These are phyloP conservation scores for Oscheius myriophilus DNA, from an alignment of 2,888 invertebrate species.

Conservation along the genomic window DNA sequence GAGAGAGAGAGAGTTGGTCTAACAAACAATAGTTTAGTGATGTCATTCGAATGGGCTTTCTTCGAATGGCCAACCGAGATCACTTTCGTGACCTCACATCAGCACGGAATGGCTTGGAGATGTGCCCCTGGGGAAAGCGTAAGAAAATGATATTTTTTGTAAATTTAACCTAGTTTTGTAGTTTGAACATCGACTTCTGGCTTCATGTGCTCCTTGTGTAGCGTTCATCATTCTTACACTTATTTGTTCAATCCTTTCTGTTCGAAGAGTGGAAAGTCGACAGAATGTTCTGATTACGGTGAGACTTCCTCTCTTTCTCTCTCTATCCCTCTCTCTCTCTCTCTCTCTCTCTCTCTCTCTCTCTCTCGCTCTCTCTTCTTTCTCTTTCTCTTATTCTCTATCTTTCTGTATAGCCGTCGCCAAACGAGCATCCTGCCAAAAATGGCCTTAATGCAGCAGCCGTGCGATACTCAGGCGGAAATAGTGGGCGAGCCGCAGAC, in stretches of 20 bases:
- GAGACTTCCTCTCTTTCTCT: not conserved
- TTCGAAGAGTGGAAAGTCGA: conserved; percentile 45
- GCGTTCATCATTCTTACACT: conserved; percentile 42
- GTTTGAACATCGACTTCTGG: conserved; percentile 37
- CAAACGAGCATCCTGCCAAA: too few species aligned
- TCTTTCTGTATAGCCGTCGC: too few species aligned
- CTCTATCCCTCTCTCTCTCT: not conserved
- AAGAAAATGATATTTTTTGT: not conserved
- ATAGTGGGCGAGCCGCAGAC: too few species aligned
- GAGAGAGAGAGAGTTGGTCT: not conserved
- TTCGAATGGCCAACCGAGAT: conserved; percentile 46
- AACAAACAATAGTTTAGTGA: conserved; percentile 48
- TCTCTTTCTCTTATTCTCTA: not conserved
- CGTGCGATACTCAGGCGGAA: too few species aligned
- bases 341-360: not conserved
- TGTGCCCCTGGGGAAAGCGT: conserved; percentile 46
- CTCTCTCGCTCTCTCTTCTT: not conserved
- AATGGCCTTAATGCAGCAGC: too few species aligned
- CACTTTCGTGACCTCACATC: conserved; percentile 37
- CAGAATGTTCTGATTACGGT: conserved; percentile 50
- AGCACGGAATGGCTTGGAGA: conserved; percentile 51
- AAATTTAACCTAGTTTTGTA: too few species aligned
- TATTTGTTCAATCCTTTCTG: conserved; percentile 44
- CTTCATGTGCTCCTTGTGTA: conserved; percentile 42
- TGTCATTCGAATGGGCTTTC: conserved; percentile 52